phyloP scores from a whole-genome alignment of 2,797 vertebrate genomes.

The Columba guinea region DNA sequence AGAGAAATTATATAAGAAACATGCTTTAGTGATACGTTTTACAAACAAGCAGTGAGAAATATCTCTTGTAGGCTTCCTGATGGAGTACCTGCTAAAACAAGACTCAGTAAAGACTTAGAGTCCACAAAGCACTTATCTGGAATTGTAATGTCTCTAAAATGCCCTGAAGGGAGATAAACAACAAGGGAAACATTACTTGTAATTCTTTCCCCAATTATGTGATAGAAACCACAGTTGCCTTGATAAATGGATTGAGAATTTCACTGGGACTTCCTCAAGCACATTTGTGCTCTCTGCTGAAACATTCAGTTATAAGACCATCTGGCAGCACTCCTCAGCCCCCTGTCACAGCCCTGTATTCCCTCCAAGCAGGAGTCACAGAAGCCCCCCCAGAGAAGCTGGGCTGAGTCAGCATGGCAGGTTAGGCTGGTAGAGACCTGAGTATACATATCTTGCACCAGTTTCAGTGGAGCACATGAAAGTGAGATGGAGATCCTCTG shows the following conservation, averaged over 20 bases:
- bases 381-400: background rate
- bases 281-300: background rate
- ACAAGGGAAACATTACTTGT: background rate
- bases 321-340: fast-evolving
- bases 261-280: background rate
- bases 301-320: background rate
- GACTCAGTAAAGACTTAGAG: background rate
- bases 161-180: background rate
- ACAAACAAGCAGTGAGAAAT: background rate
- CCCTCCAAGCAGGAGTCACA: background rate
- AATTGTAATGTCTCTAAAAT: background rate
- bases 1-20: background rate
- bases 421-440: background rate
- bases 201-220: background rate
- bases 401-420: background rate
- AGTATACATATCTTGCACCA: background rate
- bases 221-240: background rate
- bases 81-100: background rate
- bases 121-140: background rate
- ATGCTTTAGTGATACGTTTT: background rate
- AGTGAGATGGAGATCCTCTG: background rate
- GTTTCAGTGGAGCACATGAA: background rate
- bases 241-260: background rate
- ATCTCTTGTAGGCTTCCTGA: background rate
- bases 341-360: background rate